Conservation (phyloP, 2,797 vertebrate genomes). For the Astyanax mexicanus region DNA sequence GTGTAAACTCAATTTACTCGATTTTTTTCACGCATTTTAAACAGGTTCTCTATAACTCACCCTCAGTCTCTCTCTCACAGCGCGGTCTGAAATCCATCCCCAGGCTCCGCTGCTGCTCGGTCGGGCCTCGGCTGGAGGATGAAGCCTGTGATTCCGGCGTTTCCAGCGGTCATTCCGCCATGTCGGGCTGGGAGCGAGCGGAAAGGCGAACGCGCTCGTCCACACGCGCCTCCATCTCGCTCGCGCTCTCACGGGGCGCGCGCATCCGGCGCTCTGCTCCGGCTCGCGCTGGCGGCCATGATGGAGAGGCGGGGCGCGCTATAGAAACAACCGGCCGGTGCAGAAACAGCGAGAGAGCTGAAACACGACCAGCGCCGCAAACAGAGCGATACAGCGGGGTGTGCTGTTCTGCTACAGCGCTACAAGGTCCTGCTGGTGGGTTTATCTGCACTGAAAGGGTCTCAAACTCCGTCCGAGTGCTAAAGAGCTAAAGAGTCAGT, state of each 20-base stretch:
- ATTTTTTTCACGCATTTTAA: too few relatives aligned
- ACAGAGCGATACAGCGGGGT: too few relatives aligned
- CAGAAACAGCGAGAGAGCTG: background rate
- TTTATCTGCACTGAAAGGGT: too few relatives aligned
- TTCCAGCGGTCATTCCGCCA: conserved; percentile 19
- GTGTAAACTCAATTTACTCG: too few relatives aligned
- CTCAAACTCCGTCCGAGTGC: too few relatives aligned
- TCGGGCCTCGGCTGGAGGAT: conserved; percentile 19
- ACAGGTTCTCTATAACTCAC: too few relatives aligned
- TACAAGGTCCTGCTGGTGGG: too few relatives aligned
- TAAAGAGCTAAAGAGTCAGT: too few relatives aligned
- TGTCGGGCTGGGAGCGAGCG: background rate
- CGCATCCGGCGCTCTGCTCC: conserved; percentile 47
- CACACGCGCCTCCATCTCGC: background rate
- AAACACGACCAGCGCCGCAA: background rate
- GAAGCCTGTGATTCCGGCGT: background rate
- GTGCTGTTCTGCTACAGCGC: too few relatives aligned
- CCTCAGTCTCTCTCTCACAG: conserved; percentile 63
- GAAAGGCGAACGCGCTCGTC: background rate
- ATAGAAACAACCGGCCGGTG: background rate
- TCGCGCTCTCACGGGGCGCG: background rate
- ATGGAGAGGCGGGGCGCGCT: conserved; percentile 23
- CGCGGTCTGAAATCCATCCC: conserved; percentile 72
- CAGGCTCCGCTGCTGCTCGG: conserved; percentile 62
- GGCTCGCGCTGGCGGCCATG: conserved; percentile 46